These are phyloP conservation scores for Crotalus helleri DNA, from an alignment of 2,113 vertebrate species.

Conservation along the genomic window DNA sequence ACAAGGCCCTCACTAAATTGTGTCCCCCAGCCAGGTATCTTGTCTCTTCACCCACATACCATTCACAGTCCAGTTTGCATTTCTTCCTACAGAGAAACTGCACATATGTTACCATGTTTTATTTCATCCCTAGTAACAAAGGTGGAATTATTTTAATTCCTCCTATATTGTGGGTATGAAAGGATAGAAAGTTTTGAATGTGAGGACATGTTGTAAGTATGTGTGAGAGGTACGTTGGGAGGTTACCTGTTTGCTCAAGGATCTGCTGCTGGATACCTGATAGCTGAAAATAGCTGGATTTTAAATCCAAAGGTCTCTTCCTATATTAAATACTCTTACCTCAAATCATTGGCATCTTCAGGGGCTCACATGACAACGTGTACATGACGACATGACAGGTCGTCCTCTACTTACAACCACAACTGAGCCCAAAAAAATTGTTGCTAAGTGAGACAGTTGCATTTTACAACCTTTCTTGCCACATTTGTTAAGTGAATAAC, in stretches of 20 bases:
- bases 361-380: too few species aligned
- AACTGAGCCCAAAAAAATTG: too few species aligned
- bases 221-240: background rate
- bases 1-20: background rate
- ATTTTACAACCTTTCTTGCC: too few species aligned
- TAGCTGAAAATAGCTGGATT: background rate
- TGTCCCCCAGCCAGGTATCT: background rate
- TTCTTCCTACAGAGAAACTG: background rate
- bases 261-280: background rate
- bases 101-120: background rate
- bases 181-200: background rate
- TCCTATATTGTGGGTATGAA: background rate
- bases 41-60: background rate
- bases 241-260: background rate
- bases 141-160: background rate
- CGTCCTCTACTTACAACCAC: too few species aligned
- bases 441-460: too few species aligned
- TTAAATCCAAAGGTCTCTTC: background rate
- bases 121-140: background rate
- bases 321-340: background rate
- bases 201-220: background rate
- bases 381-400: too few species aligned
- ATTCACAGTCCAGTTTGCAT: background rate
- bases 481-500: too few species aligned
- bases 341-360: too few species aligned